Evolutionary conservation across 1,140 invertebrate genomes (phyloP).

Genomic region (Zeugodacus cucurbitae): DNA sequence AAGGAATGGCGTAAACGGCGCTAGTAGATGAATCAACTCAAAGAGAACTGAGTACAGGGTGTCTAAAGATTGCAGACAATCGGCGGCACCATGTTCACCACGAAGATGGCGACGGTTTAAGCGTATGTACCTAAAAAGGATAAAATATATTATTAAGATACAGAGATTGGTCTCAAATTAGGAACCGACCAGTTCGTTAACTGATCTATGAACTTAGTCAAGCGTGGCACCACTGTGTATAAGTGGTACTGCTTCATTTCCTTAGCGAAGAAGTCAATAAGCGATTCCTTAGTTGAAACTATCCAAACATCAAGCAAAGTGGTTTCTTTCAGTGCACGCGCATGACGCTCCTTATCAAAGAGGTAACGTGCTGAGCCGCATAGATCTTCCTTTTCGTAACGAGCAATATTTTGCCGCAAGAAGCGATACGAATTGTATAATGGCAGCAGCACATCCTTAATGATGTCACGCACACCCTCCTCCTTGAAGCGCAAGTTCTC

Average conservation of each 20-base stretch:
- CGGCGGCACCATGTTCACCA: conserved; percentile 81
- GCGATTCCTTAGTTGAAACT: conserved; percentile 93
- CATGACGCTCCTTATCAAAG: conserved; percentile 72
- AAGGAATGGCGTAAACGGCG: conserved; percentile 97
- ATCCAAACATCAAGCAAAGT: conserved; percentile 99
- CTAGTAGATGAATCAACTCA: conserved; percentile 91
- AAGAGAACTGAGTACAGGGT: conserved; percentile 91
- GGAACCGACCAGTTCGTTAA: conserved; percentile 90
- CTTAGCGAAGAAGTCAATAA: conserved; percentile 86
- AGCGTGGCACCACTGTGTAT: conserved; percentile 93
- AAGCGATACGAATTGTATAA: conserved; percentile 99
- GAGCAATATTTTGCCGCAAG: conserved; percentile 91
- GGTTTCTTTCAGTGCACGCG: conserved; percentile 56
- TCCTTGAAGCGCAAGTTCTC: conserved; percentile 98
- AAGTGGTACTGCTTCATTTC: conserved; percentile 96
- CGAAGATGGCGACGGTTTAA: conserved; percentile 95
- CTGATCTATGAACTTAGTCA: conserved; percentile 97
- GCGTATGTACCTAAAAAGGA: conserved; percentile 80
- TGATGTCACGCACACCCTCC: conserved; percentile 94
- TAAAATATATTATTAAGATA: background rate
- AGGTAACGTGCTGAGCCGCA: conserved; percentile 67
- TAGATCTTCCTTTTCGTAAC: conserved; percentile 79
- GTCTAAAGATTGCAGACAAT: conserved; percentile 86
- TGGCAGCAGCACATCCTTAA: conserved; percentile 98
- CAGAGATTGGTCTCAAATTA: background rate